Percentiles rank a stretch among this genome's conserved stretches.
phyloP scores from a whole-genome alignment of 2,797 vertebrate species.

The Lates japonicus region DNA sequence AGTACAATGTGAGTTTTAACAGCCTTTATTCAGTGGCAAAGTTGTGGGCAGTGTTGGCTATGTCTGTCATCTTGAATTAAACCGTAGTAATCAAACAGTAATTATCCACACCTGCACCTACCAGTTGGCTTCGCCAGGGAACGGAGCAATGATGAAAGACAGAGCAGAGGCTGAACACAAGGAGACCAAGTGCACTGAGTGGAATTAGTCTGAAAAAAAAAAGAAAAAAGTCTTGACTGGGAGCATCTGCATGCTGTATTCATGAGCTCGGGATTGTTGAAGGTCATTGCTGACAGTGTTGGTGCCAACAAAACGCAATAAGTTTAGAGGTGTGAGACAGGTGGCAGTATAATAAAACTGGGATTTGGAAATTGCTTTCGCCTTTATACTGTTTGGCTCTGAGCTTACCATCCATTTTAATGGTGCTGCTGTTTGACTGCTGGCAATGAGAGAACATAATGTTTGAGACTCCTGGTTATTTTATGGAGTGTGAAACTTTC shows the following conservation, averaged over 20 bases:
- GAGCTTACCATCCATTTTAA: constrained; percentile 60
- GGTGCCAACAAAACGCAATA: constrained; percentile 64
- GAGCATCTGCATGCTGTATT: constrained; percentile 59
- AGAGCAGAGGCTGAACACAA: constrained; percentile 22
- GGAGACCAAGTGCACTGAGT: constrained; percentile 12
- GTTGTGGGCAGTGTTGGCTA: constrained; percentile 30
- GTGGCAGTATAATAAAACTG: constrained; percentile 64
- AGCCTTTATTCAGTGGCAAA: constrained; percentile 27
- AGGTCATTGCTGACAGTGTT: constrained; percentile 63
- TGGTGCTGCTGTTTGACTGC: constrained; percentile 55
- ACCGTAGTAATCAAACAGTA: constrained; percentile 48
- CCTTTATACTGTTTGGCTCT: constrained; percentile 64
- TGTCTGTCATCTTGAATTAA: constrained; percentile 35
- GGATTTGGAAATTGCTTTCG: constrained; percentile 68
- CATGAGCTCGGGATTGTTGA: constrained; percentile 59
- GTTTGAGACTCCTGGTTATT: constrained; percentile 52
- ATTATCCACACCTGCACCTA: constrained; percentile 48
- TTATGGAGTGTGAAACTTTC: constrained; percentile 49
- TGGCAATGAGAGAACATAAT: constrained; percentile 41
- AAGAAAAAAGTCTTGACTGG: constrained; percentile 34
- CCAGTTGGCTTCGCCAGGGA: constrained; percentile 23
- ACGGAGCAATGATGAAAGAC: constrained; percentile 35
- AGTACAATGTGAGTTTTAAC: not conserved
- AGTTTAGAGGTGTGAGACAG: constrained; percentile 65
- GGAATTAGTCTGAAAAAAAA: constrained; percentile 25